phyloP scores from a whole-genome alignment of 1,140 invertebrate genomes.

The Sminthurinus signatus region DNA sequence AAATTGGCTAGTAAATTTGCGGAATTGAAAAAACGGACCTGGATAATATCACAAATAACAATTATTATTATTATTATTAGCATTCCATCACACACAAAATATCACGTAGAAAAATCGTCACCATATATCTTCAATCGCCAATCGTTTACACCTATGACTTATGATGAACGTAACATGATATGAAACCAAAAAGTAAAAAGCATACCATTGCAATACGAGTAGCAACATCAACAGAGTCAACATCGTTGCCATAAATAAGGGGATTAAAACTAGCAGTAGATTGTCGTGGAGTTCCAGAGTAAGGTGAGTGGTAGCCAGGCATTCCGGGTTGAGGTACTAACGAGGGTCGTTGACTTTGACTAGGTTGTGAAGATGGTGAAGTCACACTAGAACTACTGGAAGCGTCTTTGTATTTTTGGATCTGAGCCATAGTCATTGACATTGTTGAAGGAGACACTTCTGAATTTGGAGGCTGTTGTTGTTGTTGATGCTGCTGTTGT shows the following conservation, averaged over 20 bases:
- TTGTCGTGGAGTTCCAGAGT: neutral
- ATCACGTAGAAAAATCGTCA: too few species aligned
- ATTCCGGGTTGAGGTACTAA: neutral
- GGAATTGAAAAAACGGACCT: constrained; percentile 96
- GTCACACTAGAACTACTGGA: neutral
- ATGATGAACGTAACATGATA: too few species aligned
- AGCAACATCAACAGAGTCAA: constrained; percentile 97
- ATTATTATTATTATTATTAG: too few species aligned
- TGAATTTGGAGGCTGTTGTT: too few species aligned
- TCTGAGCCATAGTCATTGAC: neutral
- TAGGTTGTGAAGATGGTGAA: neutral
- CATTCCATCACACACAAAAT: neutral
- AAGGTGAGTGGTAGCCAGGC: neutral
- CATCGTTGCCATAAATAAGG: constrained; percentile 90
- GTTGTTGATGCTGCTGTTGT: too few species aligned
- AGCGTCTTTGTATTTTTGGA: neutral
- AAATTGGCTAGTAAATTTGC: constrained; percentile 95
- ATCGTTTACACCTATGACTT: too few species aligned
- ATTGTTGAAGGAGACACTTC: neutral
- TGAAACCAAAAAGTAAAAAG: too few species aligned
- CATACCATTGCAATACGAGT: constrained; percentile 93
- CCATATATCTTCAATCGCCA: neutral
- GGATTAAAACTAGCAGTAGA: constrained; percentile 58
- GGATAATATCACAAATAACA: too few species aligned
- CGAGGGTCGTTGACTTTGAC: neutral